Base-by-base conservation (phyloP, 2,888 invertebrate genomes). In the Metalampra italica region DNA sequence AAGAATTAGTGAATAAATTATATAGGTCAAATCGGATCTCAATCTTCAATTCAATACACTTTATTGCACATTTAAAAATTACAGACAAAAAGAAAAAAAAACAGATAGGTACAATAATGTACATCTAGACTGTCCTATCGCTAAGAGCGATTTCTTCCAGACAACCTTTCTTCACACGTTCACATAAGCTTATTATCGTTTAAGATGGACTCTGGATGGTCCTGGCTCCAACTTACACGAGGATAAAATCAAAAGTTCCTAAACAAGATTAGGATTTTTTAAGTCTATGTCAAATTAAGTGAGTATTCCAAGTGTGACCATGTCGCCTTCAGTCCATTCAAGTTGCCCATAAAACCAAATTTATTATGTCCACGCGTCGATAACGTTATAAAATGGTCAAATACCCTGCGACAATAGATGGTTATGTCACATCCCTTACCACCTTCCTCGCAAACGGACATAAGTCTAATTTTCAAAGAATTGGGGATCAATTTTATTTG, bases 311-410 rank as follows among this genome's bases (percentile, higher is more conserved):
- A 67, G 68, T 50, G 68, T 71, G 56, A 63, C 54, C 46, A 51
- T 42, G 15, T 50, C 36, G 36, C 47, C 47, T 50, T 36, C 11
- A 15, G 34, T 5, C 68, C 66, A 70, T 76, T 77, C 60, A 68
- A 66, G 62, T 56, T 57, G 60, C 70, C 75, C 75, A 84, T 87
- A 86, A 87, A 88, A 82, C 54, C 59, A 56, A 75, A 88, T 88
- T 88, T 88, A 88, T 86, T 68, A 66, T 66, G 75, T 76, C 77
- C 78, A 78, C 75, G 71, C 68, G 71, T 55, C 77, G 61, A 71
- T 75, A 75, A 78, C 69, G 69, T 64, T 52, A 76, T 73, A 68
- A 69, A 73, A 68, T 52, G 59, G 62, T 62, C 64, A 64, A 54
- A 51, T 54, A 47, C 43, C 47, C 54, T 57, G 58, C 63, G 54